phyloP scores from a whole-genome alignment of 2,113 vertebrate species.

The Hystrix brachyura region DNA sequence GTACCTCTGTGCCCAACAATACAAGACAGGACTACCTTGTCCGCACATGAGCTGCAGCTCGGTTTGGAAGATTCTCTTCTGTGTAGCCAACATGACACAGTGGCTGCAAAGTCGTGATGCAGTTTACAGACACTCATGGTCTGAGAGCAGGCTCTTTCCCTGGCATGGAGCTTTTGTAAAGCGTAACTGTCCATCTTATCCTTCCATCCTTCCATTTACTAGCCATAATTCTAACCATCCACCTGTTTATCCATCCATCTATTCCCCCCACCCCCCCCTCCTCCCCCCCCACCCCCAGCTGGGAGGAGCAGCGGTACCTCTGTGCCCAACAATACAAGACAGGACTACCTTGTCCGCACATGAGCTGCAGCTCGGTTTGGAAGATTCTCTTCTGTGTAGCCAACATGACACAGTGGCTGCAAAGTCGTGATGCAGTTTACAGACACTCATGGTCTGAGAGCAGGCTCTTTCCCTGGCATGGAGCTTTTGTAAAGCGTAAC shows the following conservation, averaged over 20 bases:
- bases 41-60: neutral
- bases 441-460: neutral
- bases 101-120: neutral
- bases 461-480: neutral
- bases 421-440: neutral
- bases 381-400: neutral
- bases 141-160: neutral
- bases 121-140: neutral
- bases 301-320: neutral
- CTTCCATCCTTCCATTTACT: neutral
- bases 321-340: neutral
- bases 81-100: neutral
- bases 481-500: neutral
- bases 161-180: neutral
- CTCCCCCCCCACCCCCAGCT: too few relatives aligned
- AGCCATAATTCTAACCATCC: neutral
- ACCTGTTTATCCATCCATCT: neutral
- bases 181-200: neutral
- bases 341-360: neutral
- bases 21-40: too few relatives aligned
- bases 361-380: neutral
- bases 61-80: neutral
- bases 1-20: neutral
- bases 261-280: too few relatives aligned
- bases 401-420: neutral